Conservation (phyloP, 2,888 invertebrate species). For the Ophion ellenae region DNA sequence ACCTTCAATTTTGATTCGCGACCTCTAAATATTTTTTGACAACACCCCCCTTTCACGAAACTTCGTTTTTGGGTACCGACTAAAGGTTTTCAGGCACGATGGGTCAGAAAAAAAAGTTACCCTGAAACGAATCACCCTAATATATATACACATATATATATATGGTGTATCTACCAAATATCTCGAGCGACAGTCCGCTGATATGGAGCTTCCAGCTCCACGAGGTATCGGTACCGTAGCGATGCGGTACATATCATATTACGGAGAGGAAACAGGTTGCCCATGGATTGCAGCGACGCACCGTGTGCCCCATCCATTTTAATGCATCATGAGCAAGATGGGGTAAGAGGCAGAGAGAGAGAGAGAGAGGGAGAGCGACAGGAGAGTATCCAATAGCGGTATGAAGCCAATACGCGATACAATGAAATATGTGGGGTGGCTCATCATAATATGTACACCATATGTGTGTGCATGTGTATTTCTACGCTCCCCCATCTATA, state of each 20-base stretch:
- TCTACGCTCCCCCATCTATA: background rate
- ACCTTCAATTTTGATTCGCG: too few species aligned
- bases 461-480: background rate
- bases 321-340: slow-evolving; percentile 10
- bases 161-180: background rate
- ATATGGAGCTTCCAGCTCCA: slow-evolving; percentile 16
- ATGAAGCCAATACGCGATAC: background rate
- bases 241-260: background rate
- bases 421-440: background rate
- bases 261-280: background rate
- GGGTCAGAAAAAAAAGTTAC: too few species aligned
- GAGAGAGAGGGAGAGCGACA: background rate
- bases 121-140: too few species aligned
- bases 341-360: background rate
- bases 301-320: slow-evolving; percentile 6
- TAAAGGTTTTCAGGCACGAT: too few species aligned
- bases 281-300: slow-evolving; percentile 5
- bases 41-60: too few species aligned
- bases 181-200: background rate
- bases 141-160: background rate
- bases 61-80: too few species aligned
- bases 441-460: background rate
- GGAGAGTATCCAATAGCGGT: background rate
- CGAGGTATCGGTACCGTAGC: background rate
- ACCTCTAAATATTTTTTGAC: too few species aligned